A percentile compares a stretch with the other conserved stretches of the same genome.
phyloP scores from a whole-genome alignment of 92 coral and sea anemone species.

The Desmophyllum pertusum region DNA sequence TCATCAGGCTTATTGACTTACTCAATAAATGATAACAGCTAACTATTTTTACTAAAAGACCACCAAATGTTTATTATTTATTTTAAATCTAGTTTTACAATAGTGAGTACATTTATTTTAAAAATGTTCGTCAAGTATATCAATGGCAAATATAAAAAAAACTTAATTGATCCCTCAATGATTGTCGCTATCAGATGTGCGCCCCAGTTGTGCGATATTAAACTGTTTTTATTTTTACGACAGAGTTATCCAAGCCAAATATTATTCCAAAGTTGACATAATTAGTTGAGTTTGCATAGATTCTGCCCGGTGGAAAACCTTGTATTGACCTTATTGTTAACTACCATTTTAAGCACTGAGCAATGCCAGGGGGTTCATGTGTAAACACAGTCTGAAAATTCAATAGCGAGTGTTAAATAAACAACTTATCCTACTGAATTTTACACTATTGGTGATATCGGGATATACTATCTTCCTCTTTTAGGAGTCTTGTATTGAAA shows the following conservation, averaged over 20 bases:
- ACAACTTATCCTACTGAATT: background rate
- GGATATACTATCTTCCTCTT: background rate
- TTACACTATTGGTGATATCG: too few relatives aligned
- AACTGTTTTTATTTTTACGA: background rate
- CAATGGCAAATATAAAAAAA: background rate
- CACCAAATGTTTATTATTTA: conserved; percentile 12
- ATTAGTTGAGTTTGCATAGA: background rate
- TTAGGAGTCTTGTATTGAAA: background rate
- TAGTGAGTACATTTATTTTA: background rate
- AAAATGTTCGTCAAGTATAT: background rate
- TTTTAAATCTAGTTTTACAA: background rate
- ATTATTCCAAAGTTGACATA: background rate
- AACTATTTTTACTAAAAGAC: background rate
- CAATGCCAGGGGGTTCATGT: too few relatives aligned
- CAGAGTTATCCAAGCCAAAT: background rate
- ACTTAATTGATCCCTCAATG: background rate
- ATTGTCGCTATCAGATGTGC: background rate
- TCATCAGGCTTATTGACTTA: too few relatives aligned
- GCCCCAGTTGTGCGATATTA: background rate
- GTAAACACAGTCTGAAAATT: background rate
- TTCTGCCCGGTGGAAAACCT: background rate
- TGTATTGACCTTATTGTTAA: background rate
- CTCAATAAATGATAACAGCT: background rate
- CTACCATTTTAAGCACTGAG: background rate
- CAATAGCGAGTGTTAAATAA: background rate